A percentile compares a stretch with the other conserved stretches of the same genome.
Evolutionary conservation across 1,140 invertebrate species (phyloP).

Genomic region (Diploscapter pachys): DNA sequence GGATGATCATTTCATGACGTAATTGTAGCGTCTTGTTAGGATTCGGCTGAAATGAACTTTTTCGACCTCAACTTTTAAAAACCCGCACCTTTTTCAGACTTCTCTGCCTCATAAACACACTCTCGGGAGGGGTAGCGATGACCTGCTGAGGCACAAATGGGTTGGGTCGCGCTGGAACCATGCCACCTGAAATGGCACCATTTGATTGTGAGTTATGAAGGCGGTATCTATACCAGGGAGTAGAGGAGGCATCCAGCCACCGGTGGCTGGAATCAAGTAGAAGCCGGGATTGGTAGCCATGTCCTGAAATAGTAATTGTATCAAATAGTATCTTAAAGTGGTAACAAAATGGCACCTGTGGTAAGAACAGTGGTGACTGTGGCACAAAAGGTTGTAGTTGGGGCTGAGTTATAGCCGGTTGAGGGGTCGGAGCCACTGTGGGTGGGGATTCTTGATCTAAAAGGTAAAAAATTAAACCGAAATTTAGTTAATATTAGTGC

Average conservation of each 20-base stretch:
- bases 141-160: slow-evolving; percentile 15
- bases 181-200: slow-evolving; percentile 1
- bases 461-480: no score
- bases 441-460: no score
- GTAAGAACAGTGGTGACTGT: no score
- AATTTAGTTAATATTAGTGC: not conserved
- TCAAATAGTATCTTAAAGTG: no score
- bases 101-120: slow-evolving; percentile 20
- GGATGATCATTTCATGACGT: slow-evolving; percentile 33
- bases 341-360: no score
- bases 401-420: no score
- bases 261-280: slow-evolving; percentile 44
- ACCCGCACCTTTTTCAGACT: slow-evolving; percentile 2
- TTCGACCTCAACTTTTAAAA: no score
- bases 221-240: not conserved
- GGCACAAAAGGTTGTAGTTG: no score
- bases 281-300: slow-evolving; percentile 26
- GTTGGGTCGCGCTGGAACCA: slow-evolving; percentile 14
- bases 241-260: slow-evolving; percentile 30
- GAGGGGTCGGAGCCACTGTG: no score
- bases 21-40: slow-evolving; percentile 17
- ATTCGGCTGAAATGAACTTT: no score
- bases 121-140: slow-evolving; percentile 1
- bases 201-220: no score
- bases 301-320: no score